These are phyloP conservation scores for Istiophorus platypterus DNA, from an alignment of 2,113 vertebrate species.

Conservation along the genomic window DNA sequence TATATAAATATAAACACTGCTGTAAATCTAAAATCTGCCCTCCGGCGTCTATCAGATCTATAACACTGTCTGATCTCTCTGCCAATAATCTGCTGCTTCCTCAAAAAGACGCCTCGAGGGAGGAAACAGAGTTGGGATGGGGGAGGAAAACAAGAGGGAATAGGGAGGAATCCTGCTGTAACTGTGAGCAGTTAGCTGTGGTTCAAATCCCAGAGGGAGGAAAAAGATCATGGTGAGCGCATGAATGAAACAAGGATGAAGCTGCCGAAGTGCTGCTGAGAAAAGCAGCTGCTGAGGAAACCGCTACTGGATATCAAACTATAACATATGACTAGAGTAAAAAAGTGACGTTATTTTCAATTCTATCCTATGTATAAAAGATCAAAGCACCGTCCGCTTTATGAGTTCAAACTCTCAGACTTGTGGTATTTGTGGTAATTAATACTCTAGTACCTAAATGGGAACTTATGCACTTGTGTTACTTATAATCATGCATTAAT, in stretches of 20 bases:
- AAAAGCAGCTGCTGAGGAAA: neutral
- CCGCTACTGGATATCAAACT: neutral
- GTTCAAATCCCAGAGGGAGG: constrained; percentile 30
- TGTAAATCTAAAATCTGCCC: constrained; percentile 53
- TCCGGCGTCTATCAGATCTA: constrained; percentile 55
- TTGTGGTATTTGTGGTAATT: neutral
- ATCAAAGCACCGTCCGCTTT: no score
- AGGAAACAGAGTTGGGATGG: constrained; percentile 4
- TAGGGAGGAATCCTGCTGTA: constrained; percentile 16
- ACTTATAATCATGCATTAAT: no score
- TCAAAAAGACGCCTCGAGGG: constrained; percentile 43
- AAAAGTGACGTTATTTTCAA: neutral
- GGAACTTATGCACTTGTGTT: no score
- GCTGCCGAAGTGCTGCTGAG: constrained; percentile 35
- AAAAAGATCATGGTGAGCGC: constrained; percentile 19
- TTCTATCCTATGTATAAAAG: no score
- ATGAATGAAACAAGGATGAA: neutral
- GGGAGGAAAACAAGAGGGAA: constrained; percentile 39
- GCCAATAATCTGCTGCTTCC: constrained; percentile 61
- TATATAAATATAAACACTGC: constrained; percentile 61
- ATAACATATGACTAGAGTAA: no score
- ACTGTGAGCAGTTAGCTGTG: constrained; percentile 31
- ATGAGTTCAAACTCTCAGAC: no score
- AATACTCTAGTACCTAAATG: neutral
- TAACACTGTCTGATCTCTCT: constrained; percentile 56